Conservation (phyloP, 2,888 invertebrate genomes). For the Seladonia tumulorum region DNA sequence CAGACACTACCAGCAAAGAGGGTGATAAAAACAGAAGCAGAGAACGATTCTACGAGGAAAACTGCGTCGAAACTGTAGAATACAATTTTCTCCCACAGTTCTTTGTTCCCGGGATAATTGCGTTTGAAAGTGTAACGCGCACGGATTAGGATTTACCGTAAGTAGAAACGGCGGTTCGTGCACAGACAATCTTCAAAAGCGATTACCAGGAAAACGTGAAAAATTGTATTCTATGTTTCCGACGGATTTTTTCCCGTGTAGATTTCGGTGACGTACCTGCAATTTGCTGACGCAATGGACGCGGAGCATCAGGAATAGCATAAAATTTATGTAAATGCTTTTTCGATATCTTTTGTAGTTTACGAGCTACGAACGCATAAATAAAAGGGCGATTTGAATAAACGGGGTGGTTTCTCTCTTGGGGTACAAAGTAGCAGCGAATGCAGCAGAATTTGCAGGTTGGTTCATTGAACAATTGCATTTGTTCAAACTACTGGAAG, state of each 20-base stretch:
- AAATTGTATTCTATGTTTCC: not conserved
- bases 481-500: not conserved
- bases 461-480: not conserved
- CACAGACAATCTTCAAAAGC: not conserved
- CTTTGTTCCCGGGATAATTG: not conserved
- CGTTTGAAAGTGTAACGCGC: not conserved
- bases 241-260: not conserved
- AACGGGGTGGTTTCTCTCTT: not conserved
- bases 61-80: not conserved
- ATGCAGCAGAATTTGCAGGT: not conserved
- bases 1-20: not conserved
- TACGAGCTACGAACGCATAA: not conserved
- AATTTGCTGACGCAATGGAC: not conserved
- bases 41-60: not conserved
- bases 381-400: not conserved
- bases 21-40: not conserved
- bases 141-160: not conserved
- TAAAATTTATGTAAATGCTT: conserved; percentile 1
- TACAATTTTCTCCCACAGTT: not conserved
- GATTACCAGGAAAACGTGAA: not conserved
- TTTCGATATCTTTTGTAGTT: conserved; percentile 5
- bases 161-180: not conserved
- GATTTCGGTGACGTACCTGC: not conserved
- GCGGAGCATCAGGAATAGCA: not conserved
- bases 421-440: not conserved